Percentiles rank a stretch among this genome's conserved stretches.
Evolutionary conservation across 2,888 invertebrate species (phyloP).

Genomic region (Dicyrtoma fusca): DNA sequence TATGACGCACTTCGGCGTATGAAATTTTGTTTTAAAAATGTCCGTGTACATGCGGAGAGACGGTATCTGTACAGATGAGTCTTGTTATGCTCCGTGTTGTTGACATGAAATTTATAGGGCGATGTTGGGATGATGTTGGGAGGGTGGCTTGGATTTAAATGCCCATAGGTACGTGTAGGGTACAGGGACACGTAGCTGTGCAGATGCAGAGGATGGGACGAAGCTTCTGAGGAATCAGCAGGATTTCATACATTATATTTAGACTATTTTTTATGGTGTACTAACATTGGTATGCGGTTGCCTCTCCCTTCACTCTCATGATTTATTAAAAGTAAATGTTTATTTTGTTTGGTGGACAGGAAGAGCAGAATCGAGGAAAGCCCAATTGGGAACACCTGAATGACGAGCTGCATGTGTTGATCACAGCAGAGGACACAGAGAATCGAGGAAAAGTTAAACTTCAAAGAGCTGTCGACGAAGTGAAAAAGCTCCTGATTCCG

Average conservation of each 20-base stretch:
- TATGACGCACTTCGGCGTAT: too few species aligned
- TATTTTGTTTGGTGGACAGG: slow-evolving; percentile 66
- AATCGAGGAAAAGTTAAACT: slow-evolving; percentile 95
- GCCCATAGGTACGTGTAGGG: too few species aligned
- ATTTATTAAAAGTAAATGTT: slow-evolving; percentile 48
- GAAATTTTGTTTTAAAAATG: too few species aligned
- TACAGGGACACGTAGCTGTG: too few species aligned
- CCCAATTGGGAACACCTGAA: slow-evolving; percentile 99
- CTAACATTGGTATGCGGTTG: background rate
- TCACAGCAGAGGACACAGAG: slow-evolving; percentile 98
- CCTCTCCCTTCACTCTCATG: slow-evolving; percentile 25
- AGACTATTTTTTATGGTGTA: background rate
- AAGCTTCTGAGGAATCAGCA: background rate
- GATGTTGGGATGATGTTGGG: too few species aligned
- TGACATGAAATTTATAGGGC: too few species aligned
- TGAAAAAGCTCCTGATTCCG: slow-evolving; percentile 95
- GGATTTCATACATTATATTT: slow-evolving; percentile 5
- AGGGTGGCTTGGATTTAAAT: too few species aligned
- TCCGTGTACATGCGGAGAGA: too few species aligned
- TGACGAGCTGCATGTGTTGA: slow-evolving; percentile 96
- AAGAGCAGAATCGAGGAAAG: slow-evolving; percentile 98
- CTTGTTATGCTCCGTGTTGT: too few species aligned
- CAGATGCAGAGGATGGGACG: too few species aligned
- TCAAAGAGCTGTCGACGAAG: slow-evolving; percentile 95
- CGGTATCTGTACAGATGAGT: too few species aligned